These are phyloP conservation scores for Stichopus horrens DNA, from an alignment of 53 echinoderm and acorn worm genomes.

Conservation along the genomic window DNA sequence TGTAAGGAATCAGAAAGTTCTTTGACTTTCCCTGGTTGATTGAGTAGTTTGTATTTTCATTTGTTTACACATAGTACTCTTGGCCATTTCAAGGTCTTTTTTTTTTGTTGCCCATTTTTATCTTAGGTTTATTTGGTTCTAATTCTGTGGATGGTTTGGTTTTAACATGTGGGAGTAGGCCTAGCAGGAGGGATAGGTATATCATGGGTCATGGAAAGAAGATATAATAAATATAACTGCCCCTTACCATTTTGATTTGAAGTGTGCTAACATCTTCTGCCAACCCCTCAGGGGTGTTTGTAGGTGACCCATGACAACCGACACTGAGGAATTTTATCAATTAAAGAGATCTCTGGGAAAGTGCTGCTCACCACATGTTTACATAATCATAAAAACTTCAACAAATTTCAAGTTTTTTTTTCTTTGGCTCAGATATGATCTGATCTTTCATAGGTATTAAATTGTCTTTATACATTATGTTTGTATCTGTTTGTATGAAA, in stretches of 20 bases:
- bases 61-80: too few species aligned
- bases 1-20: too few species aligned
- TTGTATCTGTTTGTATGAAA: too few species aligned
- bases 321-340: constrained; percentile 33
- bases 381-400: not conserved
- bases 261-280: not conserved
- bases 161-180: not conserved
- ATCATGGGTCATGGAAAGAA: not conserved
- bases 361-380: not conserved
- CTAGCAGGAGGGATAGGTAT: not conserved
- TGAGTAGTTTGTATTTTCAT: too few species aligned
- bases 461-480: too few species aligned
- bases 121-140: too few species aligned
- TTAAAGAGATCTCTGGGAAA: not conserved
- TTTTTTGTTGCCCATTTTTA: too few species aligned
- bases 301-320: constrained; percentile 37
- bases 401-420: not conserved
- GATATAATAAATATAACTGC: not conserved
- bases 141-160: too few species aligned
- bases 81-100: too few species aligned
- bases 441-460: not conserved
- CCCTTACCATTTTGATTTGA: not conserved
- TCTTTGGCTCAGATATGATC: not conserved
- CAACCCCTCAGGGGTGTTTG: constrained; percentile 16
- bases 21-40: too few species aligned